A percentile compares a stretch with the other conserved stretches of the same genome.
phyloP scores from a whole-genome alignment of 2,113 vertebrate genomes.

The Antechinus flavipes region DNA sequence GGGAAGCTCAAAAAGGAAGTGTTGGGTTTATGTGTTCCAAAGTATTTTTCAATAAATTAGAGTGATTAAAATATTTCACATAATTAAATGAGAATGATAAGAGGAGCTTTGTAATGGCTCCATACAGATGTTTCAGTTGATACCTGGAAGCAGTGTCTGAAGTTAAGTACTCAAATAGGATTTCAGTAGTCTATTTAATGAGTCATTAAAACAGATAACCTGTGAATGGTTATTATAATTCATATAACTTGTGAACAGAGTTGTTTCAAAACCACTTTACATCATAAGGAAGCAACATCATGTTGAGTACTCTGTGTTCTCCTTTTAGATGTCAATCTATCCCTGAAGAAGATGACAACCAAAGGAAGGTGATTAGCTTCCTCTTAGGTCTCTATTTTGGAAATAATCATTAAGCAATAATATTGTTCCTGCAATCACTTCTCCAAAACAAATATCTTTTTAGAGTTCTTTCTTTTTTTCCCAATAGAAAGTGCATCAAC shows the following conservation, averaged over 20 bases:
- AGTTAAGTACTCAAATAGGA: not conserved
- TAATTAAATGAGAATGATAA: not conserved
- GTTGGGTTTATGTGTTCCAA: not conserved
- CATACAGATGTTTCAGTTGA: not conserved
- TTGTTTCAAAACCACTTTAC: not conserved
- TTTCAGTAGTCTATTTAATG: not conserved
- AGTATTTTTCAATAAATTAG: not conserved
- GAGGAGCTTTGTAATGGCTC: not conserved
- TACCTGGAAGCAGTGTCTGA: not conserved
- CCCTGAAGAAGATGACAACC: not conserved
- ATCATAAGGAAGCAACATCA: not conserved
- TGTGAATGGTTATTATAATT: not conserved
- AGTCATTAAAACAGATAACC: not conserved
- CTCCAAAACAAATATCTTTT: not conserved
- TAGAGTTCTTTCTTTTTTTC: not conserved
- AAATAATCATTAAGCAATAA: not conserved
- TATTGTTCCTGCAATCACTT: not conserved
- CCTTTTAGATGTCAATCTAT: not conserved
- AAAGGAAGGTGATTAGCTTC: not conserved
- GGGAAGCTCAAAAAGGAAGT: not conserved
- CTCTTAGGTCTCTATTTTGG: not conserved
- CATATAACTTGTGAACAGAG: not conserved
- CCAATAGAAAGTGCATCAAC: not conserved
- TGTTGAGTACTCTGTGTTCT: not conserved
- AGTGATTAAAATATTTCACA: not conserved